Evolutionary conservation across 2,888 invertebrate genomes (phyloP).

Genomic region (Onthophagus sagittarius): DNA sequence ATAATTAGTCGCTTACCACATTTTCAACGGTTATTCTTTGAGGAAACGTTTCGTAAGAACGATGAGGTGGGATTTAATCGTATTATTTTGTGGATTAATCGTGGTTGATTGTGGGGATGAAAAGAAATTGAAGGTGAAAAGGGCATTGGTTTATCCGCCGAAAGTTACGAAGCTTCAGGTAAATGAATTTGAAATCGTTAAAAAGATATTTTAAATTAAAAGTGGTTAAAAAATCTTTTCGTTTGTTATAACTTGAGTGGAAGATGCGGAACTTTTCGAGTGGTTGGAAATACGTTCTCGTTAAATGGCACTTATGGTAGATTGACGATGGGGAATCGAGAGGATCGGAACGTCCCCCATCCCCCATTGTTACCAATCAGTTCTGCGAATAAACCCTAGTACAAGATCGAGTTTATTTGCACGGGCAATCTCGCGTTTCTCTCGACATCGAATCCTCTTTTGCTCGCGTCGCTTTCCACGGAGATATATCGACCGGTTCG

Average conservation of each 20-base stretch:
- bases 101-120: background rate
- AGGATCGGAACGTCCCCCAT: background rate
- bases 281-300: background rate
- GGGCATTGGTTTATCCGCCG: constrained; percentile 25
- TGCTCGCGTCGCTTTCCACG: background rate
- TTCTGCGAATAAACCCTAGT: background rate
- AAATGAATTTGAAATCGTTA: background rate
- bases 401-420: background rate
- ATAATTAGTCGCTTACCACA: background rate
- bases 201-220: background rate
- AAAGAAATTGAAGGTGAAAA: constrained; percentile 32
- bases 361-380: background rate
- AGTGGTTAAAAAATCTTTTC: background rate
- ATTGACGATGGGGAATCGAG: background rate
- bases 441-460: background rate
- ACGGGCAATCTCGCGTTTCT: background rate
- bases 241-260: too few relatives aligned
- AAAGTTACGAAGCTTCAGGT: constrained; percentile 26
- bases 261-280: background rate
- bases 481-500: background rate
- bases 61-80: background rate
- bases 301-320: background rate
- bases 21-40: background rate
- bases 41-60: background rate
- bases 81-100: background rate